Base-by-base conservation (phyloP, 2,113 vertebrate species). In the Sinocyclocheilus grahami region DNA sequence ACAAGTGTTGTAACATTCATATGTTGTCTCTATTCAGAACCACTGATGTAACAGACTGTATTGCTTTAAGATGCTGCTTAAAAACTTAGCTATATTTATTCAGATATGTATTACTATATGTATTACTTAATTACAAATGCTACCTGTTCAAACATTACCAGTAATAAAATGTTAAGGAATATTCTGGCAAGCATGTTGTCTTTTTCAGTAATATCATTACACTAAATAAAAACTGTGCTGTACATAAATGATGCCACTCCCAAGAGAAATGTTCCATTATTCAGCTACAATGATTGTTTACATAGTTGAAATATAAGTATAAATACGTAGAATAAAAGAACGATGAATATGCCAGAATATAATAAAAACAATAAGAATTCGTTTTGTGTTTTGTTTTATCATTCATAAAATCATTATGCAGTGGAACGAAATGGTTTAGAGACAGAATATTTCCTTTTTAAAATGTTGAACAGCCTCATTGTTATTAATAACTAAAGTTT, bases 61-160 rank as follows among this genome's bases (percentile, higher is more conserved):
- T 53, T 83, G 87, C 85, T 74, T 86, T 60, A 77, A 58, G 53
- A 67, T 69, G 77, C 71, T 80, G 86, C 85, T 86, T 82, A 78
- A 67, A 75, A 24, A 65, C 80, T 58, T 1, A 9, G 51, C 16
- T 39, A 7, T 87, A 92, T 89, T 88, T 79, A 87, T 89, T 83
- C 51, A 7, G 55, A 87, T 91, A 91, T 92, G 90, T 89, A 94
- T 94, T 85, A 27, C 2, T 71, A 87, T 91, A 91, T 92, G 90
- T 89, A 94, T 94, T 85, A 27, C 2, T 71, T 82, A 60, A 20
- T 62, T 7, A 10, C 67, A 80, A 46, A 72, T 84, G 53, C 14
- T 58, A 48, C 42, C 83, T 88, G 46, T 71, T 37, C 60, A 46
- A 22, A 46, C 75, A 33, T 18, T 78, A 55, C 4, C 33, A 77